Conservation (phyloP, 2,797 vertebrate genomes). For the Gallirallus australis region DNA sequence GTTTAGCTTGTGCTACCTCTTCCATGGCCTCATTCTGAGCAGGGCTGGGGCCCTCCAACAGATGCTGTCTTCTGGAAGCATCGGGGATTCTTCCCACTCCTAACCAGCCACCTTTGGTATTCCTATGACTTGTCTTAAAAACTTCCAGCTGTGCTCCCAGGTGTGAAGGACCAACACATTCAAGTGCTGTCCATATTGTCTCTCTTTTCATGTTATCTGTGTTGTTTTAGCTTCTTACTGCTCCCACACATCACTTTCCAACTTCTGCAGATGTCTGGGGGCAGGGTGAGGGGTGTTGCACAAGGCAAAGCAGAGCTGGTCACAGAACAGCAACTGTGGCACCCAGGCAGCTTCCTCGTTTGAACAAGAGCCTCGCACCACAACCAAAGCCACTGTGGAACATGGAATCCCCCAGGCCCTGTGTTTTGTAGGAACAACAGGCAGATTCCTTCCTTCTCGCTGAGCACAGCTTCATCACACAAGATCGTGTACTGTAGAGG, state of each 20-base stretch:
- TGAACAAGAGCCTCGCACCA: background rate
- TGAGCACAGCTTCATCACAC: background rate
- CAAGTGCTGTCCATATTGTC: background rate
- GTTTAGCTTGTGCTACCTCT: background rate
- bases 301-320: background rate
- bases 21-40: background rate
- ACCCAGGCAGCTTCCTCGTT: background rate
- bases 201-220: background rate
- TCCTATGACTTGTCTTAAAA: background rate
- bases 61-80: background rate
- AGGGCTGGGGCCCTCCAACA: background rate
- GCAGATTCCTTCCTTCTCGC: background rate
- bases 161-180: background rate
- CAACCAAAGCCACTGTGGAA: background rate
- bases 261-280: background rate
- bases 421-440: background rate
- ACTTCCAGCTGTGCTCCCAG: background rate
- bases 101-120: background rate
- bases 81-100: background rate
- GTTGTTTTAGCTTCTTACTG: background rate
- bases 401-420: background rate
- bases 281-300: background rate
- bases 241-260: background rate
- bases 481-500: background rate
- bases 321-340: background rate